Conservation (phyloP, 1,140 invertebrate species). For the Elysia chlorotica region DNA sequence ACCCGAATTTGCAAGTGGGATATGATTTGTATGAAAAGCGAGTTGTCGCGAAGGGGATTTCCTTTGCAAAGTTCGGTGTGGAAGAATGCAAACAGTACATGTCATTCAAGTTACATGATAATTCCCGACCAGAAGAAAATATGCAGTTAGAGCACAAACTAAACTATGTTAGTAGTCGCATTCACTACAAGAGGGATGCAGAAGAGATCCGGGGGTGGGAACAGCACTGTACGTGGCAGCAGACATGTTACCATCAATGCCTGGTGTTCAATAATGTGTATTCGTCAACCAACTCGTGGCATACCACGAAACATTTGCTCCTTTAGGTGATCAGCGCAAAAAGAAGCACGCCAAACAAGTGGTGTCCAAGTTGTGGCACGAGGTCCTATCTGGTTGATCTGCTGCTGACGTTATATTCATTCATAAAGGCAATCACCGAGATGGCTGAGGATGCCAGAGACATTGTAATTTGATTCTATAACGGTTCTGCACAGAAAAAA, state of each 20-base stretch:
- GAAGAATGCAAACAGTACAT: neutral
- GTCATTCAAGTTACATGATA: neutral
- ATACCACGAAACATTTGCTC: neutral
- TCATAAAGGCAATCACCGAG: neutral
- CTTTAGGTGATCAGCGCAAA: neutral
- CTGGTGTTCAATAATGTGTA: neutral
- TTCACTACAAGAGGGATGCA: neutral
- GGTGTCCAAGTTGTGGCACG: neutral
- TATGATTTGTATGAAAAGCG: neutral
- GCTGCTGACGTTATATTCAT: neutral
- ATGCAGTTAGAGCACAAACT: neutral
- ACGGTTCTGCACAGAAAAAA: neutral
- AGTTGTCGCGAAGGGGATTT: neutral
- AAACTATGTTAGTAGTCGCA: no score
- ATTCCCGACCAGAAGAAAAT: neutral
- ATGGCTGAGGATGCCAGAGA: neutral
- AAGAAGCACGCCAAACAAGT: neutral
- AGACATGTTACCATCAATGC: slow-evolving; percentile 1
- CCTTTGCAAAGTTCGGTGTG: neutral
- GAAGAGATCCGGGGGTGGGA: neutral
- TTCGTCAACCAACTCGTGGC: neutral
- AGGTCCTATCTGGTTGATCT: neutral
- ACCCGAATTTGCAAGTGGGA: neutral
- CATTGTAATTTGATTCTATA: neutral
- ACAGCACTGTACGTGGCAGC: neutral